Evolutionary conservation across 2,888 invertebrate genomes (phyloP), one percentile per base, ranked within the genome.

Genomic region (Perizoma affinitatum): DNA sequence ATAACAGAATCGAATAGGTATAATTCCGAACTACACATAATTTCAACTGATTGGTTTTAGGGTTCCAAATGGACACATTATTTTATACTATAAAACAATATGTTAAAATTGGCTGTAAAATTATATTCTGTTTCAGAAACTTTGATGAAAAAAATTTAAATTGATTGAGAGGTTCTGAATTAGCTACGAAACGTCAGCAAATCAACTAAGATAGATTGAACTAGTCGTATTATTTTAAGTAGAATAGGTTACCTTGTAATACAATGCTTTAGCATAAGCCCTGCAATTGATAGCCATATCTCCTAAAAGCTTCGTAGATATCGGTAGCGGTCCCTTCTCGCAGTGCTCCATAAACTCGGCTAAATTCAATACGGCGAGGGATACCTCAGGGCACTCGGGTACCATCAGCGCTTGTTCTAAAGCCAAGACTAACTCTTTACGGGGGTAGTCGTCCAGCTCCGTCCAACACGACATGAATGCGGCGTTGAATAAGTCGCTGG

Each of bases 271-370:
- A n/a, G 94, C 94, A 72, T 94, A 95, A 85, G 94, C 94, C 68
- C 98, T 94, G 81, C 98, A 98, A 58, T 96, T 96, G 94, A 99
- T 98, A 0, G 99, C 99, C 52, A 97, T 94, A 70, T 98, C 96
- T 0, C 98, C 98, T 0, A 99, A 90, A 53, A 98, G 88, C 72
- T 96, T 95, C 0, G 96, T 95, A 56, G 98, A 96, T 67, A 99
- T 94, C 0, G 99, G 98, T 65, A 99, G 88, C 0, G 98, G 96
- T 40, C 98, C 98, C 85, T 97, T 97, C 80, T 99, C 99, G 76
- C 99, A 99, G 83, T 99, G 99, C 78, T 99, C 99, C 97, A 99
- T 97, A 78, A 99, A 99, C 84, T 99, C 99, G 0, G 99, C 99
- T 66, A 99, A 91, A 90, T 99, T 99, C 9, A 99, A 92, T 63